These are phyloP conservation scores for Pardosa pseudoannulata DNA, from an alignment of 2,888 invertebrate genomes.

Conservation along the genomic window DNA sequence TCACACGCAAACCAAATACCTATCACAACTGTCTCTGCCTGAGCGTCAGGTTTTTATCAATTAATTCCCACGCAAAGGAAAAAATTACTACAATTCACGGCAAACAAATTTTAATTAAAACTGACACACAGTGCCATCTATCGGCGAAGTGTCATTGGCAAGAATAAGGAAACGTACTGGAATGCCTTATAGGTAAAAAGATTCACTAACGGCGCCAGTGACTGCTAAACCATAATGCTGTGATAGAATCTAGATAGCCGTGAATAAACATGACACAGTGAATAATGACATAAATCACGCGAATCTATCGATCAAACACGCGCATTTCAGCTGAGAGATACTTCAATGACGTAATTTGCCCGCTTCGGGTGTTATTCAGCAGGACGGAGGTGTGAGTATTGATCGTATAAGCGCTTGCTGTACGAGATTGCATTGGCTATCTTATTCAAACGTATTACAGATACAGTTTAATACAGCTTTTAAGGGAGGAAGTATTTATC, in stretches of 20 bases:
- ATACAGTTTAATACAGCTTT: too few relatives aligned
- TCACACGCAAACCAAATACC: too few relatives aligned
- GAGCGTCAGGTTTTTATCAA: too few relatives aligned
- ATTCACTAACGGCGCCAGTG: not conserved
- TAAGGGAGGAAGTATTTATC: too few relatives aligned
- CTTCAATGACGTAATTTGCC: not conserved
- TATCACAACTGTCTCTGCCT: too few relatives aligned
- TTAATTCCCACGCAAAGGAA: too few relatives aligned
- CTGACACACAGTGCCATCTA: not conserved
- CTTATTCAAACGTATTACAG: not conserved
- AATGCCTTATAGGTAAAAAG: not conserved
- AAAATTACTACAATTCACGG: not conserved
- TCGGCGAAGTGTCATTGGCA: not conserved
- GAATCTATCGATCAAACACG: not conserved
- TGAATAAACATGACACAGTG: not conserved
- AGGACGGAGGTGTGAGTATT: not conserved
- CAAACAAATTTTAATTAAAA: not conserved
- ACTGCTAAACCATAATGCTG: not conserved
- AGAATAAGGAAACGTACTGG: not conserved
- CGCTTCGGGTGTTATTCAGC: not conserved
- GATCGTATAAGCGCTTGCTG: not conserved
- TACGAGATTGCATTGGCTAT: not conserved
- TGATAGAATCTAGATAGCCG: not conserved
- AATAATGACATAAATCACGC: slow-evolving; percentile 1
- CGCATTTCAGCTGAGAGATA: not conserved